Base-by-base conservation (phyloP, 2,888 invertebrate genomes). In the Labia minor region DNA sequence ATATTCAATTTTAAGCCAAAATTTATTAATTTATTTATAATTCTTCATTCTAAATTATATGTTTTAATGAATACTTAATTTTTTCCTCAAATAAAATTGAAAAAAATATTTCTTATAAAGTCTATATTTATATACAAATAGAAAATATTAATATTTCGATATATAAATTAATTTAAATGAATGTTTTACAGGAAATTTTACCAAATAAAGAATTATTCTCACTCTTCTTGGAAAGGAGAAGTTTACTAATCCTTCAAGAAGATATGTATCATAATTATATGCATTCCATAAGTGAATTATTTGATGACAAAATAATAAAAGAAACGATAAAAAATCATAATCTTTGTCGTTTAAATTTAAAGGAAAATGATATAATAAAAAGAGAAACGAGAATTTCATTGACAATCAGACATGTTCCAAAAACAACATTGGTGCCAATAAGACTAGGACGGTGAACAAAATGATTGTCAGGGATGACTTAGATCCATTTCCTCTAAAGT, bases 381-480 rank as follows among this genome's bases (percentile, higher is more conserved):
- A 81, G 94, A 72, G 79, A 78, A 10, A 90, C 88, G 4, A 84
- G 97, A 73, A 80, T 95, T 70, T 97, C 96, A 14, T 78, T 97
- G 65, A 97, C 96, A 14, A 93, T 97, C 72, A 83, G 97, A 75
- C 88, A 93, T 83, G 95, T 96, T 37, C 95, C 95, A 62, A 95
- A 92, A 80, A 89, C 91, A 61, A 85, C 85, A 67, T 86, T 85
- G 78, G 82, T 91, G 75, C 89, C 87, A 79, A 77, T 90, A 68
- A 85, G 83, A 75, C 81, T 86, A 74, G 79, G 79, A 65, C 62
- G 78, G 33, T 33, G 11, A 11, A 11, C 33, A 33, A 33, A 33
- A 33, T 33, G 6, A 8, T 33, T 33, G 33, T 33, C 33, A 33
- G 33, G 33, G 33, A 33, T 33, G 20, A 10, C 19, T 19, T 18